phyloP scores from a whole-genome alignment of 1,140 invertebrate genomes.

The Trichomalopsis sarcophagae region DNA sequence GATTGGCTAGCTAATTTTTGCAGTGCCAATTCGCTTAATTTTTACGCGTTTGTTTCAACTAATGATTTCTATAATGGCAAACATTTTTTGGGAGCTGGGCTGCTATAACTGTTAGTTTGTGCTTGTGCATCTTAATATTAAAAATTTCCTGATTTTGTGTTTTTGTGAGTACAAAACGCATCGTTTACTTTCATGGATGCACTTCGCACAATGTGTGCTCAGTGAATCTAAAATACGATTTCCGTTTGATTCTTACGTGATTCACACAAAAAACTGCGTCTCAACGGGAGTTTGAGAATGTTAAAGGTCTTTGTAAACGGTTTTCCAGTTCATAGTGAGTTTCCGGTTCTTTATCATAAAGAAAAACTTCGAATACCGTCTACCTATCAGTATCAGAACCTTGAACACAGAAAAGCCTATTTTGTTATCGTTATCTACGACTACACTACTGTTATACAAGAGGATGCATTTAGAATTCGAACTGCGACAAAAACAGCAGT shows the following conservation, averaged over 20 bases:
- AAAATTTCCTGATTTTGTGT: too few species aligned
- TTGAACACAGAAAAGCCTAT: neutral
- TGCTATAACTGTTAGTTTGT: too few species aligned
- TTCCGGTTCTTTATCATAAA: constrained; percentile 18
- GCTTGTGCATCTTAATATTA: too few species aligned
- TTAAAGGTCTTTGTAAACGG: neutral
- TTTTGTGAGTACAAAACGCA: too few species aligned
- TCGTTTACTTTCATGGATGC: too few species aligned
- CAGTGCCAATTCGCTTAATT: too few species aligned
- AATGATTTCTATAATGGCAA: too few species aligned
- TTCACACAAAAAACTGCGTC: neutral
- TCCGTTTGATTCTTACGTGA: neutral
- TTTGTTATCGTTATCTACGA: neutral
- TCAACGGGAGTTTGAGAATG: neutral
- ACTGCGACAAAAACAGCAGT: neutral
- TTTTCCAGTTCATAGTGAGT: neutral
- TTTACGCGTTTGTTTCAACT: too few species aligned
- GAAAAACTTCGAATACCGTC: neutral
- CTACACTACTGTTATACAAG: neutral
- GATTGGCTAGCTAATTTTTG: too few species aligned
- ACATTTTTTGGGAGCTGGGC: too few species aligned
- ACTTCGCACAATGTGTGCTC: too few species aligned
- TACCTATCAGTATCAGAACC: neutral
- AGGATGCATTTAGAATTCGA: constrained; percentile 10
- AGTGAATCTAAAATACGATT: neutral